Evolutionary conservation across 2,888 invertebrate species (phyloP), one percentile per base, ranked within the genome.

Genomic region (Galeopsomyia nigrocyanea): DNA sequence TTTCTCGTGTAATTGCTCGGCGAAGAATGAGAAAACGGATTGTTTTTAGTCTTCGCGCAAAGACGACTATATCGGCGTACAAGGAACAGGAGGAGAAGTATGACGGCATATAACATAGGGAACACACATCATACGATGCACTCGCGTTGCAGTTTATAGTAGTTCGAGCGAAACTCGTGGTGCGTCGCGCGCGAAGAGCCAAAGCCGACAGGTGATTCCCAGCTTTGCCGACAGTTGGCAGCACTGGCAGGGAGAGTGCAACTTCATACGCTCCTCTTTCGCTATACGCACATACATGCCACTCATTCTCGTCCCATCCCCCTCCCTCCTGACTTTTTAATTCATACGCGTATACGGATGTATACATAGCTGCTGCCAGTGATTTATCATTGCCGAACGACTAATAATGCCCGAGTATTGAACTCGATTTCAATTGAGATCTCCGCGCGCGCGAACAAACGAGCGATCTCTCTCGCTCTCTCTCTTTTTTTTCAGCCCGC

Each of bases 201-300:
- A 17, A 55, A 50, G 55, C 10, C 47, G 57, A 3, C 31, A 60
- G 70, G 66, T 61, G 57, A 63, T 74, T 80, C 68, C 56, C 61
- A 62, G 68, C 55, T 50, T 53, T 56, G 64, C 80, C 85, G 79
- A 75, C 74, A 86, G 86, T 79, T 83, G 82, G 84, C 86, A 85
- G 85, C 86, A 86, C 84, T 77, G 78, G 82, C 80, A 85, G 80
- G 86, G 84, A 68, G 58, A 47, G 26, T n/a, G 7, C 7, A 3
- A 10, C 7, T 39, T 19, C 61, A 6, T n/a, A n/a, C n/a, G 22
- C 13, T n/a, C 21, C 16, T 51, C 19, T 19, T 16, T 51, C n/a
- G 17, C 16, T 51, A 2, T 5, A n/a, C n/a, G n/a, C n/a, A n/a
- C n/a, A n/a, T n/a, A n/a, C n/a, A 5, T 10, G 39, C 10, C 39